Evolutionary conservation across 2,888 invertebrate species (phyloP).

Genomic region (Xanthorhoe designata): DNA sequence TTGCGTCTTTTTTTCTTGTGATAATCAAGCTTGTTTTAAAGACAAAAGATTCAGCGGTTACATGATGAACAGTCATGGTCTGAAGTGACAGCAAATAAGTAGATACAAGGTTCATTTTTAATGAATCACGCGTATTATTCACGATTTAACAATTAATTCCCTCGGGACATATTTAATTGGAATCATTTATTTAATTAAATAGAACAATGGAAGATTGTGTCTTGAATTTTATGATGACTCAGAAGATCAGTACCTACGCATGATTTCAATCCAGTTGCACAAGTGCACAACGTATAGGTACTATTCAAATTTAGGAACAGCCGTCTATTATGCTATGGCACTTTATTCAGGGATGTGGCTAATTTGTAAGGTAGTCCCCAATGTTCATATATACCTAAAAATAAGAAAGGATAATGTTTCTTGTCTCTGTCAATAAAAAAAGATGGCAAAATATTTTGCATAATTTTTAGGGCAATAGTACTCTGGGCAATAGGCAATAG

Average conservation of each 20-base stretch:
- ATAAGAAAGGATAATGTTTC: too few relatives aligned
- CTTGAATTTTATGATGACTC: constrained; percentile 6
- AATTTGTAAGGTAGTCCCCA: too few relatives aligned
- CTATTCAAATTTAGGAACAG: too few relatives aligned
- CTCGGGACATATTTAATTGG: constrained; percentile 31
- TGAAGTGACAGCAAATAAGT: constrained; percentile 29
- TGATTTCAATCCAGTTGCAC: not conserved
- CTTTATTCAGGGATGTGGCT: too few relatives aligned
- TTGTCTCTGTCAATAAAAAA: too few relatives aligned
- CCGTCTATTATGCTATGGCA: too few relatives aligned
- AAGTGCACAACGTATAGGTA: not conserved
- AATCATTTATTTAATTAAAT: constrained; percentile 34
- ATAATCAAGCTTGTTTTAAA: not conserved
- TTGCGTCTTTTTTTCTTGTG: not conserved
- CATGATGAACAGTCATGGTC: constrained; percentile 23
- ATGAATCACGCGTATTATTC: constrained; percentile 44
- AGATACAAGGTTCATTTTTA: constrained; percentile 29
- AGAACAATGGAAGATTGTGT: constrained; percentile 22
- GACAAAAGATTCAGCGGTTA: constrained; percentile 6
- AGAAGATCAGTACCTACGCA: not conserved
- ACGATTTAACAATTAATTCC: constrained; percentile 40
- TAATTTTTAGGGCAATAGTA: too few relatives aligned
- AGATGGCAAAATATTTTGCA: too few relatives aligned
- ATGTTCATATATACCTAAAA: too few relatives aligned
- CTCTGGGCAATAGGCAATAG: too few relatives aligned